These are phyloP conservation scores for Octonoba sinensis DNA, from an alignment of 2,888 invertebrate species.

Conservation along the genomic window DNA sequence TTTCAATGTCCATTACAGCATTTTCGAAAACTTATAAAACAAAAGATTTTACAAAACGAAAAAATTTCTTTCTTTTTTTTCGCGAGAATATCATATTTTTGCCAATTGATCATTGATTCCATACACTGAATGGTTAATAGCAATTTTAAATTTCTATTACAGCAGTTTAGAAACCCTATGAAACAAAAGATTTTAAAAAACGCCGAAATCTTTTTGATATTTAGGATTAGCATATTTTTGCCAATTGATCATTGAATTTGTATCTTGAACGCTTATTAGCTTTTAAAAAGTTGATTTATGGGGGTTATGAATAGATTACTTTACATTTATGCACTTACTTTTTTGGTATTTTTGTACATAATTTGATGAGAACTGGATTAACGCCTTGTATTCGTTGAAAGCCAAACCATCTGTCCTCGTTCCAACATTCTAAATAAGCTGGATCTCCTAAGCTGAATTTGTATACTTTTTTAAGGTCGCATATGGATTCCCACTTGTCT, in stretches of 20 bases:
- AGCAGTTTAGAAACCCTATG: no score
- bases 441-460: constrained; percentile 68
- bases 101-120: neutral
- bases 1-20: no score
- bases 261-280: no score
- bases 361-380: constrained; percentile 72
- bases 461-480: constrained; percentile 70
- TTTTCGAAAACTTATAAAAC: no score
- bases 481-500: constrained; percentile 70
- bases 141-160: no score
- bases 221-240: neutral
- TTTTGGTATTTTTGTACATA: constrained; percentile 72
- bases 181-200: no score
- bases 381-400: constrained; percentile 72
- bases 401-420: constrained; percentile 72
- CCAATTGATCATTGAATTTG: neutral
- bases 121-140: no score
- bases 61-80: neutral
- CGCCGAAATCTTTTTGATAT: neutral
- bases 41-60: no score
- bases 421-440: constrained; percentile 69
- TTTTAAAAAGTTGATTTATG: no score
- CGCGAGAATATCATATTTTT: neutral
- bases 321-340: constrained; percentile 69
- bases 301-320: neutral